Evolutionary conservation across 2,888 invertebrate genomes (phyloP).

Genomic region (Pheosia gnoma): DNA sequence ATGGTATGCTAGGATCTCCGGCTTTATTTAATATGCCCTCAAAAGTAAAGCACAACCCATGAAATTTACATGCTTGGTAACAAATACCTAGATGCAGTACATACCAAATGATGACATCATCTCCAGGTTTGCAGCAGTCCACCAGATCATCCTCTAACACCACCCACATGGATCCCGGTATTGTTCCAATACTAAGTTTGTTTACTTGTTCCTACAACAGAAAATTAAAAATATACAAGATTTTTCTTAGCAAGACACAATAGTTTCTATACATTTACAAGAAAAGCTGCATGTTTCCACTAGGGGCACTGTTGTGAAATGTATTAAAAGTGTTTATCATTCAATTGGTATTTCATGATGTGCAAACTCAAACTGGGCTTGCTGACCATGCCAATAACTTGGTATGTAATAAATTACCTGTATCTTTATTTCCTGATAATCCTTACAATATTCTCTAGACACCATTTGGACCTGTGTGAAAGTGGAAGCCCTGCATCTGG

Average conservation of each 20-base stretch:
- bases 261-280: too few relatives aligned
- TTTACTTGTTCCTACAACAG: slow-evolving; percentile 89
- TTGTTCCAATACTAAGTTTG: slow-evolving; percentile 87
- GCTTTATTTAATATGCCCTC: too few relatives aligned
- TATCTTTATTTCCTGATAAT: slow-evolving; percentile 94
- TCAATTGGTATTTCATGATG: too few relatives aligned
- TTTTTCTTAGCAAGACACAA: too few relatives aligned
- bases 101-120: slow-evolving; percentile 93
- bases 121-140: slow-evolving; percentile 94
- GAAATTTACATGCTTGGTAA: background rate
- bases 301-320: too few relatives aligned
- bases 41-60: too few relatives aligned
- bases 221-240: too few relatives aligned
- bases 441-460: slow-evolving; percentile 87
- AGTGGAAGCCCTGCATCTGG: slow-evolving; percentile 81
- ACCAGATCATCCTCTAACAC: slow-evolving; percentile 94
- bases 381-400: too few relatives aligned
- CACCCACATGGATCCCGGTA: slow-evolving; percentile 90
- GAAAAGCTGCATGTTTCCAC: too few relatives aligned
- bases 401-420: slow-evolving; percentile 75
- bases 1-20: too few relatives aligned
- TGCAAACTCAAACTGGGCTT: too few relatives aligned
- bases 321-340: too few relatives aligned
- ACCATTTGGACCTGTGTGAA: slow-evolving; percentile 81
- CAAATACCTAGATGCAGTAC: slow-evolving; percentile 10